Conservation (phyloP, 2,797 vertebrate species). For the Pagetopsis macropterus region DNA sequence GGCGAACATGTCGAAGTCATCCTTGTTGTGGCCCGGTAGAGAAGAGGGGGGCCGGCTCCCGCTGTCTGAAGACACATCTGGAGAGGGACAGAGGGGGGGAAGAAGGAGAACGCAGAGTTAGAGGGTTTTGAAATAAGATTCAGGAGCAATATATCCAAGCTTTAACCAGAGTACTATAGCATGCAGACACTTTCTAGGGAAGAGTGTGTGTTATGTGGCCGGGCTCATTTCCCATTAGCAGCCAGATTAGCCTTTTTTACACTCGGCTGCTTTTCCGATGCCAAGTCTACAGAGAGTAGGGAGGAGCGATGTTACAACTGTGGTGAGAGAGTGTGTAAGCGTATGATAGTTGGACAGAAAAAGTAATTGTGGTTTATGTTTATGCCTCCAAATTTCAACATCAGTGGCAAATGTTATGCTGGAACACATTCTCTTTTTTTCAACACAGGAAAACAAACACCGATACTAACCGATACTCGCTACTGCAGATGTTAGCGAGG, state of each 20-base stretch:
- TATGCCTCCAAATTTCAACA: no score
- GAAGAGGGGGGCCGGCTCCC: slow-evolving; percentile 89
- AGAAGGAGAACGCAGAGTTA: neutral
- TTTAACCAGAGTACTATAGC: slow-evolving; percentile 5
- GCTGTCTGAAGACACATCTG: slow-evolving; percentile 89
- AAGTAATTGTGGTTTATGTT: no score
- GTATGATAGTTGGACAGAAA: neutral
- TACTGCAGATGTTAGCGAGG: slow-evolving; percentile 88
- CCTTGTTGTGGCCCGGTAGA: slow-evolving; percentile 83
- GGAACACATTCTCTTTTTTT: neutral
- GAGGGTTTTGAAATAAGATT: neutral
- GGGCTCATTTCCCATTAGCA: slow-evolving; percentile 34
- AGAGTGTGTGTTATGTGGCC: slow-evolving; percentile 29
- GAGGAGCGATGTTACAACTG: slow-evolving; percentile 13
- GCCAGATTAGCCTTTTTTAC: slow-evolving; percentile 43
- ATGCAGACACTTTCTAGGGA: slow-evolving; percentile 5
- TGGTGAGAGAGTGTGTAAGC: neutral
- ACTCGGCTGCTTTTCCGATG: slow-evolving; percentile 25
- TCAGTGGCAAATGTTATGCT: no score
- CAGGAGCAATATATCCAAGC: slow-evolving; percentile 2
- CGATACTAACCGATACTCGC: slow-evolving; percentile 87
- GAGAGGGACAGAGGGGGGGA: slow-evolving; percentile 14
- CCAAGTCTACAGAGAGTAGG: slow-evolving; percentile 15
- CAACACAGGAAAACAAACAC: neutral
- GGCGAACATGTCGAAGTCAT: slow-evolving; percentile 96